Evolutionary conservation across 2,888 invertebrate species (phyloP).

Genomic region (Auanema sp.): DNA sequence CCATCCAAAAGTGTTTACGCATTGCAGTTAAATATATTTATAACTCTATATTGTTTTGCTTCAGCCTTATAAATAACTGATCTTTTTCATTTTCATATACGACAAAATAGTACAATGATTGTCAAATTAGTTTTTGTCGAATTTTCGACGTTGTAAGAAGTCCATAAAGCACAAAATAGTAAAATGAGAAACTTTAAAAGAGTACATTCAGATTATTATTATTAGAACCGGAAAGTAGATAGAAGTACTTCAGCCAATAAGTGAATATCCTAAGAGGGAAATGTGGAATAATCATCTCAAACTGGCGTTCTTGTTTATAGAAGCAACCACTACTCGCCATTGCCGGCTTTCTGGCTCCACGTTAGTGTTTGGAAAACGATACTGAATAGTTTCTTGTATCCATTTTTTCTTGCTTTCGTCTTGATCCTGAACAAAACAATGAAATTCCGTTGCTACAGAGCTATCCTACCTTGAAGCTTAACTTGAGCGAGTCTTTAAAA

Average conservation of each 20-base stretch:
- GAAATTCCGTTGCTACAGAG: neutral
- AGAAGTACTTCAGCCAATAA: neutral
- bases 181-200: slow-evolving; percentile 1
- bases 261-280: neutral
- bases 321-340: slow-evolving; percentile 48
- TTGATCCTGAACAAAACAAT: slow-evolving; percentile 38
- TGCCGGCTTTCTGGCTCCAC: slow-evolving; percentile 34
- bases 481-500: slow-evolving; percentile 37
- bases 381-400: slow-evolving; percentile 48
- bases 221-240: neutral
- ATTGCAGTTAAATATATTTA: neutral
- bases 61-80: neutral
- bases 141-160: too few relatives aligned
- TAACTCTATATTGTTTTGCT: neutral
- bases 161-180: neutral
- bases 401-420: slow-evolving; percentile 40
- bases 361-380: slow-evolving; percentile 43
- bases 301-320: slow-evolving; percentile 40
- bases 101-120: neutral
- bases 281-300: slow-evolving; percentile 1
- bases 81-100: neutral
- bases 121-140: slow-evolving; percentile 1
- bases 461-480: slow-evolving; percentile 38
- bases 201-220: too few relatives aligned
- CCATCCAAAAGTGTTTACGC: neutral